These are phyloP conservation scores for Mellivora capensis DNA, from an alignment of 2,113 vertebrate species.

Conservation along the genomic window DNA sequence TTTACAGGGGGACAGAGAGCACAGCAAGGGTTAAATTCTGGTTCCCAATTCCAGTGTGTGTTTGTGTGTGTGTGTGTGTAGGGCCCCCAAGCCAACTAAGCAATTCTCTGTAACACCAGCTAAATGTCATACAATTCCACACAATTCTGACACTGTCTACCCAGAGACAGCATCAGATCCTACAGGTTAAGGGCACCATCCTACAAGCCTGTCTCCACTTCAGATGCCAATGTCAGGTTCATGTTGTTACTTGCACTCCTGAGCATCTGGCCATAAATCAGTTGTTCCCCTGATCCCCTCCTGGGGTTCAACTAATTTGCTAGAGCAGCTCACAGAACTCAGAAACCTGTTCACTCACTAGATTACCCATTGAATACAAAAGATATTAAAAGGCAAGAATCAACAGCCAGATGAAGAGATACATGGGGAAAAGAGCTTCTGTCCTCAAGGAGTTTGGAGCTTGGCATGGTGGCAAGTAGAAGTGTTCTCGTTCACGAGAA, in stretches of 20 bases:
- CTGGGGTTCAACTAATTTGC: not conserved
- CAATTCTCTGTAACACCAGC: not conserved
- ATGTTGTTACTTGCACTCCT: not conserved
- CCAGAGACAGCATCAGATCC: not conserved
- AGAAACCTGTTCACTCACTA: not conserved
- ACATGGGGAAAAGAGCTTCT: not conserved
- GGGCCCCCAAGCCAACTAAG: not conserved
- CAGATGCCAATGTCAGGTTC: not conserved
- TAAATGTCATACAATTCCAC: not conserved
- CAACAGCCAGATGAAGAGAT: not conserved
- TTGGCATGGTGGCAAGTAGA: not conserved
- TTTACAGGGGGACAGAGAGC: not conserved
- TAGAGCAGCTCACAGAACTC: not conserved
- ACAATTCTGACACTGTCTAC: not conserved
- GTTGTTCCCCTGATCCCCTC: not conserved
- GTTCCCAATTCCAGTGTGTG: not conserved
- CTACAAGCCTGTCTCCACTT: not conserved
- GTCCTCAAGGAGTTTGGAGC: not conserved
- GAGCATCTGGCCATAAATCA: not conserved
- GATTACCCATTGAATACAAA: not conserved
- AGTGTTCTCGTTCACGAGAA: not conserved
- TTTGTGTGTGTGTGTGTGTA: not conserved
- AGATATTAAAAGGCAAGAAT: not conserved
- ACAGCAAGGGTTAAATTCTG: not conserved
- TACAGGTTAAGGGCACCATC: not conserved